Base-by-base conservation (phyloP, 2,888 invertebrate species). In the Stenchaetothrips biformis region DNA sequence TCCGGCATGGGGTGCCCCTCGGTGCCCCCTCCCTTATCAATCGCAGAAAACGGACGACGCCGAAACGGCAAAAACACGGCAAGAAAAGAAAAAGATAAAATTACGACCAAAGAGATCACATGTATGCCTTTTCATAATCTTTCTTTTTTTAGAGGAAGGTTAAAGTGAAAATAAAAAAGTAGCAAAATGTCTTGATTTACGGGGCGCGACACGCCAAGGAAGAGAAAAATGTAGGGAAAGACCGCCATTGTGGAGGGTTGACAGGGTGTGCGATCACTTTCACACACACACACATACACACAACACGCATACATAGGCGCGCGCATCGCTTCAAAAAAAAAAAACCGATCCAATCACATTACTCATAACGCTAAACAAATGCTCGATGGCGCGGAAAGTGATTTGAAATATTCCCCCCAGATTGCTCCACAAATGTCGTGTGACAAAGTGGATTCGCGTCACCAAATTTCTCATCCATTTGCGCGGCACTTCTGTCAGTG, bases 211-310 rank as follows among this genome's bases (percentile, higher is more conserved):
- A 4, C 37, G n/a, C 37, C 37, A 37, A 37, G 37, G 37, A 18
- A 53, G 53, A 53, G 18, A 18, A 53, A 53, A 53, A 18, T 53
- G 53, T 53, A 4, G 53, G 53, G 18, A 53, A 53, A 53, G 16
- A 11, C 16, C 53, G 53, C 53, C 37, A 37, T 37, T 37, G 37
- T 37, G 37, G 37, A 37, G 37, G 37, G 37, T 37, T 37, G 37
- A 37, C 37, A 37, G 37, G 37, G 37, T 37, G 37, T 37, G 37
- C 49, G 78, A 47, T 48, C 25, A 78, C 78, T 78, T n/a, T 27
- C n/a, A 18, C 21, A 78, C 21, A 27, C 18, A 78, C 78, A n/a
- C 78, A 78, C 18, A 48, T 37, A 78, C 78, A n/a, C 78, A 78
- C 37, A 16, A 78, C 78, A 48, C 78, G 47, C 37, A n/a, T 37